phyloP scores from a whole-genome alignment of 2,797 vertebrate species.

The Anableps anableps region DNA sequence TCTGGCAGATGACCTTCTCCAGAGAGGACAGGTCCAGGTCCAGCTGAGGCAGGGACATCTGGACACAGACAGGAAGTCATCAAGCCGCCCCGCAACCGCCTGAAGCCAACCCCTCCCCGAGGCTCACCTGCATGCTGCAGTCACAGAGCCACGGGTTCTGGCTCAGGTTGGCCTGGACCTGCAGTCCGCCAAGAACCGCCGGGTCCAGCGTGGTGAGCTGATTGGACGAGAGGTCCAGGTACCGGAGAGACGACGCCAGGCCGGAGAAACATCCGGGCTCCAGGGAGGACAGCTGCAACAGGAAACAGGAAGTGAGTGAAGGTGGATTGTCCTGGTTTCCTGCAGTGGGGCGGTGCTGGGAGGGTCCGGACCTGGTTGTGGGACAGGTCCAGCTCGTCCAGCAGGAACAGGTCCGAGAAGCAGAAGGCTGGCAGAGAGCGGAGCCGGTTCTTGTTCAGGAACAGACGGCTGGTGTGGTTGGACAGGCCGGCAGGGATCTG shows the following conservation, averaged over 20 bases:
- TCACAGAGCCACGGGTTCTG: slow-evolving; percentile 63
- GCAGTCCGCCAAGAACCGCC: slow-evolving; percentile 19
- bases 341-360: not conserved
- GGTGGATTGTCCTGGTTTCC: no score
- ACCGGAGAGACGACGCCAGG: slow-evolving; percentile 34
- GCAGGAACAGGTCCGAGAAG: slow-evolving; percentile 32
- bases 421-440: slow-evolving; percentile 22
- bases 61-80: slow-evolving; percentile 26
- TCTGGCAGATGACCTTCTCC: slow-evolving; percentile 76
- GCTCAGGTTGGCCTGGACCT: slow-evolving; percentile 40
- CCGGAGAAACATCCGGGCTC: slow-evolving; percentile 44
- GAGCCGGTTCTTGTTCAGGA: slow-evolving; percentile 44
- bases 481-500: slow-evolving; percentile 43
- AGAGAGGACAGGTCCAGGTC: slow-evolving; percentile 83
- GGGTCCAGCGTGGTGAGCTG: slow-evolving; percentile 34
- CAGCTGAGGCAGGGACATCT: slow-evolving; percentile 78
- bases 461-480: slow-evolving; percentile 39
- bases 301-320: not conserved
- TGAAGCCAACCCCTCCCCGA: not conserved
- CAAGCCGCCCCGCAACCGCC: not conserved
- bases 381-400: slow-evolving; percentile 46
- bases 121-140: slow-evolving; percentile 50
- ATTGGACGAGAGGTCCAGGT: slow-evolving; percentile 56
- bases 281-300: slow-evolving; percentile 39
- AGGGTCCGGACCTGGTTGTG: slow-evolving; percentile 40